Conservation (phyloP, 2,113 vertebrate species). For the Myxocyprinus asiaticus region DNA sequence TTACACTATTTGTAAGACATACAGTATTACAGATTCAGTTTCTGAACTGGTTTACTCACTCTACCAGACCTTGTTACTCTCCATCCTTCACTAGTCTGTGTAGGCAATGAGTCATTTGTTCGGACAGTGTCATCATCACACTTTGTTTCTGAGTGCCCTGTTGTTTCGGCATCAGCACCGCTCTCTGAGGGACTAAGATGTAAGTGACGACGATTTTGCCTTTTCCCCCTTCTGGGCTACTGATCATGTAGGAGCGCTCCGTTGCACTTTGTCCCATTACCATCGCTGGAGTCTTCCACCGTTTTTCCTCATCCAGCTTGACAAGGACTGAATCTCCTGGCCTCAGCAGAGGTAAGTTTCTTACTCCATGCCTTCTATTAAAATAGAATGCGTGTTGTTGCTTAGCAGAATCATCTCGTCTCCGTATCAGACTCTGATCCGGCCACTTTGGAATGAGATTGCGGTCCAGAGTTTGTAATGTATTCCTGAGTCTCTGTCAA, state of each 20-base stretch:
- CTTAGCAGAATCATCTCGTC: background rate
- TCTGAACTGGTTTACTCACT: background rate
- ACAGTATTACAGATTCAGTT: background rate
- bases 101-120: background rate
- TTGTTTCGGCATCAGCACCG: background rate
- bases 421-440: background rate
- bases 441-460: background rate
- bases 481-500: slow-evolving; percentile 17
- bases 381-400: background rate
- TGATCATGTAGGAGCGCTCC: background rate
- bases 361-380: background rate
- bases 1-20: background rate
- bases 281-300: background rate
- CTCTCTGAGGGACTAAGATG: background rate
- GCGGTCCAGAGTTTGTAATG: background rate
- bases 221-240: background rate
- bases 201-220: background rate
- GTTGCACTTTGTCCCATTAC: background rate
- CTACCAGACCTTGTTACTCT: slow-evolving; percentile 4
- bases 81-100: background rate
- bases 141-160: background rate
- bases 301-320: background rate
- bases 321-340: background rate
- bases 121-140: background rate
- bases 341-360: background rate